Base-by-base conservation (phyloP, 2,888 invertebrate species). In the Linnaemya vulpina region DNA sequence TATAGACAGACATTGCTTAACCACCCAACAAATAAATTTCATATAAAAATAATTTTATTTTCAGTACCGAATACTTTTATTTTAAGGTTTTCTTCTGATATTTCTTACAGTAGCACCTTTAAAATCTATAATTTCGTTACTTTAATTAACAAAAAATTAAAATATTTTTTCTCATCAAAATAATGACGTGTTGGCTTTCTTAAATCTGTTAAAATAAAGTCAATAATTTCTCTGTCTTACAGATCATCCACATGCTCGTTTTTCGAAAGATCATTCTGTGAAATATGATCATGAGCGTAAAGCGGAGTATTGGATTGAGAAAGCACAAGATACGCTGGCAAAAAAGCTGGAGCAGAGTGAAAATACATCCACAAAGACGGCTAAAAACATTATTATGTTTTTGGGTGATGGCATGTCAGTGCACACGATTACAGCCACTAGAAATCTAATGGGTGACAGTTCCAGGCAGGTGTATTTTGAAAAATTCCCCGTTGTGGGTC, bases 401-500 rank as follows among this genome's bases (percentile, higher is more conserved):
- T 90, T 96, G 58, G 96, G 96, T 1, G 96, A 96, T 91, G 96
- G 96, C n/a, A 95, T 96, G 96, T 95, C 95, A 1, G 92, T 96
- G n/a, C 93, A 95, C 9, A 96, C 96, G 0, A 90, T 95, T 20
- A 94, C 95, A 1, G 95, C 95, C 0, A 93, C 95, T 0, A 91
- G 96, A 81, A 93, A 94, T 38, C 94, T 94, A 87, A 92, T 94
- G 74, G 95, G 95, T 8, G 95, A 95, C 15, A 95, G 95, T 90
- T 94, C 94, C 71, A 91, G 92, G n/a, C 89, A 93, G 63, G 91
- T 96, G 0, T 93, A 93, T 55, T 95, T 95, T 90, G 96, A 96
- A 88, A 91, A 93, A 77, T 95, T 95, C 88, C 95, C 95, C 0
- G 93, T 93, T 87, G 87, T 90, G n/a, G 93, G 93, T 0, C 79